These are phyloP conservation scores for Drosophila neocordata DNA, from an alignment of 1,140 invertebrate genomes.

Conservation along the genomic window DNA sequence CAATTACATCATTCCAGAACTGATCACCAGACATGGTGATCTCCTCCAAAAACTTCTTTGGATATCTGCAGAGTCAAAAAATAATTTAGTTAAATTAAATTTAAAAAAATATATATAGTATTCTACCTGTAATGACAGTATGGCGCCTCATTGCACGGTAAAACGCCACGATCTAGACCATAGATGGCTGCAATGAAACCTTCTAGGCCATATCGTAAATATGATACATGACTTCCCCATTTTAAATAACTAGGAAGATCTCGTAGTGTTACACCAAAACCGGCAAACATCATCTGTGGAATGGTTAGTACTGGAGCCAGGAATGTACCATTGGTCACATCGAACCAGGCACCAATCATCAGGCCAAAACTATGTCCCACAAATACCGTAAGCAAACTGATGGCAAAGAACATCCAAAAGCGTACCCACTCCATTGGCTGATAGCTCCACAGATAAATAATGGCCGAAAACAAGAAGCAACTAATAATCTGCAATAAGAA, in stretches of 20 bases:
- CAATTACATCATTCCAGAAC: slow-evolving; percentile 92
- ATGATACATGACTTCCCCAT: slow-evolving; percentile 95
- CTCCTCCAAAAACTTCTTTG: slow-evolving; percentile 89
- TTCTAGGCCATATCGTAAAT: slow-evolving; percentile 94
- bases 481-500: slow-evolving; percentile 85
- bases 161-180: slow-evolving; percentile 87
- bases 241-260: slow-evolving; percentile 91
- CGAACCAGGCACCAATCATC: slow-evolving; percentile 92
- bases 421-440: slow-evolving; percentile 90
- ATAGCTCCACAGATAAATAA: slow-evolving; percentile 93
- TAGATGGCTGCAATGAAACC: slow-evolving; percentile 92
- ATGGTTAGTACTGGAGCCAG: slow-evolving; percentile 90
- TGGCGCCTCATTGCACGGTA: slow-evolving; percentile 85
- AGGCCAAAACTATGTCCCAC: slow-evolving; percentile 95
- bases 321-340: slow-evolving; percentile 93
- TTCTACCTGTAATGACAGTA: slow-evolving; percentile 90
- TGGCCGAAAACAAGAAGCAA: slow-evolving; percentile 90
- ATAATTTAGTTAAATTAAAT: slow-evolving; percentile 6
- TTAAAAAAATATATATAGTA: neutral
- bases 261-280: slow-evolving; percentile 90
- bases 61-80: slow-evolving; percentile 83
- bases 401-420: slow-evolving; percentile 92
- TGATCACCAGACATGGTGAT: slow-evolving; percentile 91
- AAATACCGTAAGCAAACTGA: slow-evolving; percentile 91
- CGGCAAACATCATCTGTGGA: slow-evolving; percentile 94